These are phyloP conservation scores for Lophura nycthemera DNA, from an alignment of 2,113 vertebrate species.

Conservation along the genomic window DNA sequence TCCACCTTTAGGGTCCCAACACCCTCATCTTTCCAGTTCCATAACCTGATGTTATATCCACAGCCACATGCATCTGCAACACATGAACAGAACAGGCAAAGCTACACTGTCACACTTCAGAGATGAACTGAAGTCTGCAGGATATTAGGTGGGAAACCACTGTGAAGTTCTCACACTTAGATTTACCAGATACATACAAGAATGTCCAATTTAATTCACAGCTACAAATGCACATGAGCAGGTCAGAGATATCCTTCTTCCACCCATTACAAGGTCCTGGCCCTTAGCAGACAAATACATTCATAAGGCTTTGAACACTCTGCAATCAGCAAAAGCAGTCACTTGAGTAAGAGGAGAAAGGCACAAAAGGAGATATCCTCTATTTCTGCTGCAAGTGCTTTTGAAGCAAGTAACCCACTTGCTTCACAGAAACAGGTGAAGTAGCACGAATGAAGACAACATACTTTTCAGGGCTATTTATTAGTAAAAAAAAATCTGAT, in stretches of 20 bases:
- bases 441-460: background rate
- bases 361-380: background rate
- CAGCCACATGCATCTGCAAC: background rate
- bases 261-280: background rate
- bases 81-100: background rate
- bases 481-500: background rate
- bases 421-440: background rate
- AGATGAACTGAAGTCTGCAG: background rate
- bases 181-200: background rate
- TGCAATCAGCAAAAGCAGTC: background rate
- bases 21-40: background rate
- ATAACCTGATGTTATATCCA: fast-evolving
- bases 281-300: background rate
- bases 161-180: background rate
- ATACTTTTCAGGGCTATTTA: background rate
- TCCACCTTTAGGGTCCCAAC: background rate
- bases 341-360: background rate
- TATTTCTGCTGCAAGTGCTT: background rate
- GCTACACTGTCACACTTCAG: fast-evolving
- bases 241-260: background rate
- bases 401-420: background rate
- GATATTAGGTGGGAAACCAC: background rate
- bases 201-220: background rate
- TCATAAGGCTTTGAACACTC: background rate
- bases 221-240: background rate